These are phyloP conservation scores for Brenthis hecate DNA, from an alignment of 2,888 invertebrate species.

Conservation along the genomic window DNA sequence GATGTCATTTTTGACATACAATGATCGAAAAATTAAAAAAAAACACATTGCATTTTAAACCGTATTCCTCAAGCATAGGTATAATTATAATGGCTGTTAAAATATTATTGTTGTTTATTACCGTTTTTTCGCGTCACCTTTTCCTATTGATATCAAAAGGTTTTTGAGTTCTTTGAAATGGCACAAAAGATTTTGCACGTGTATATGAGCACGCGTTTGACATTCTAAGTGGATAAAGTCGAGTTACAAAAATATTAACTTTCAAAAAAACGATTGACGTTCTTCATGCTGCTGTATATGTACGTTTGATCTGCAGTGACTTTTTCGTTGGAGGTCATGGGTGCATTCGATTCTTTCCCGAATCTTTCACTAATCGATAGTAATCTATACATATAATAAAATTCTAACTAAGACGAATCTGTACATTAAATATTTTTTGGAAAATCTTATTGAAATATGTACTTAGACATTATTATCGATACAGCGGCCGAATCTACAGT, in stretches of 20 bases:
- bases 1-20: conserved; percentile 59
- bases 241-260: not conserved
- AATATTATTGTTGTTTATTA: conserved; percentile 62
- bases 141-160: conserved; percentile 63
- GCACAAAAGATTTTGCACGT: conserved; percentile 62
- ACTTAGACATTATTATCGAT: no score
- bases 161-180: conserved; percentile 50
- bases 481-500: no score
- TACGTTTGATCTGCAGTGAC: not conserved
- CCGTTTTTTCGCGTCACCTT: conserved; percentile 57
- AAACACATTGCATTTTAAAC: conserved; percentile 25
- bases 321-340: not conserved
- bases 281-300: not conserved
- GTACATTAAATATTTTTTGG: no score
- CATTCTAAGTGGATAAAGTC: conserved; percentile 15
- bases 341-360: no score
- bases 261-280: not conserved
- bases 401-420: no score
- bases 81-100: conserved; percentile 39
- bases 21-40: conserved; percentile 33
- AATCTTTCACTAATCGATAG: no score
- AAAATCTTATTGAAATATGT: no score
- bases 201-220: conserved; percentile 69
- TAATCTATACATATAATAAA: no score
- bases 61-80: conserved; percentile 27